phyloP scores from a whole-genome alignment of 2,113 vertebrate genomes.

The Phoenicopterus ruber region DNA sequence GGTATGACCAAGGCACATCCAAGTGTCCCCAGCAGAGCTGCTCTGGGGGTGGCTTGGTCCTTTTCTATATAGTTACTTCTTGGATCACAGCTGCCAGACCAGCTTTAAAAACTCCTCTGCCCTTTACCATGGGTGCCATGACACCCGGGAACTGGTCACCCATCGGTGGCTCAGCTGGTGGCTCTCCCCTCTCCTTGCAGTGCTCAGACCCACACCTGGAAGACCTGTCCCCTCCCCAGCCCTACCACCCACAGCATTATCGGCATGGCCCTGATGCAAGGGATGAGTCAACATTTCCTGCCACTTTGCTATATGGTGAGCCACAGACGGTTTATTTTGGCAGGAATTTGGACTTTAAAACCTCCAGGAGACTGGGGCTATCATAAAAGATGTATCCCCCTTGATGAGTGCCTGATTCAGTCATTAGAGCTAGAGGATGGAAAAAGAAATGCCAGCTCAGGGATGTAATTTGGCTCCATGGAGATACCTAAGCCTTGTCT shows the following conservation, averaged over 20 bases:
- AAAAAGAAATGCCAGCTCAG: background rate
- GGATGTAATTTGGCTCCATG: slow-evolving; percentile 5
- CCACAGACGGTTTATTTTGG: background rate
- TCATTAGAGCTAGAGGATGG: background rate
- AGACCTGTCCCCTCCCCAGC: background rate
- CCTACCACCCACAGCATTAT: background rate
- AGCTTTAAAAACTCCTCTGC: background rate
- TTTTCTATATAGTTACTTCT: background rate
- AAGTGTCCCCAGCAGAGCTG: background rate
- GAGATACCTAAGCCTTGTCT: background rate
- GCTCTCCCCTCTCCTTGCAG: background rate
- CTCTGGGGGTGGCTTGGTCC: no score
- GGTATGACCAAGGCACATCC: background rate
- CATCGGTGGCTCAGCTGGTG: background rate
- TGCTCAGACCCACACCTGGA: background rate
- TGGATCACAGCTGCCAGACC: background rate
- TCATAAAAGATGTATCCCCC: background rate
- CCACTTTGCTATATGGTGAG: background rate
- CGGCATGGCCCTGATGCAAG: background rate
- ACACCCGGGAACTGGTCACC: background rate
- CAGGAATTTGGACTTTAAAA: background rate
- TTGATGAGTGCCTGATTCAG: background rate
- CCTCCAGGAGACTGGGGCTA: background rate
- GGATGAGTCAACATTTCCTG: background rate
- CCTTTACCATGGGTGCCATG: background rate